Evolutionary conservation across 2,113 vertebrate genomes (phyloP), one percentile per base, ranked within the genome.

Genomic region (Apodemus sylvaticus): DNA sequence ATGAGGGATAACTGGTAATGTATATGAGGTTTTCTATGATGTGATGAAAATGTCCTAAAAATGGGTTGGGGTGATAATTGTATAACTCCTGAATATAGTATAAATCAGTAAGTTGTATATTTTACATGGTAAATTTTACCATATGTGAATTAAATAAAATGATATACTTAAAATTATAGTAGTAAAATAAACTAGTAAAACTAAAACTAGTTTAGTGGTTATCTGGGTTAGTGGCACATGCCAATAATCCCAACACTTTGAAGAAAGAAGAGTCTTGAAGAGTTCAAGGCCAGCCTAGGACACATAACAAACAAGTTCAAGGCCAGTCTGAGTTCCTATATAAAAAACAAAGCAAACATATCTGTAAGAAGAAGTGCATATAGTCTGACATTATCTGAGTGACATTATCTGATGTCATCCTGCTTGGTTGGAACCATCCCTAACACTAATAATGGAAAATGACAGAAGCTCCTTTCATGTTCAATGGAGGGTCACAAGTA

Each of bases 21-120:
- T 42, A 34, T 60, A 90, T 34, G 55, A 45, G 39, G 19, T 68
- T 93, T 66, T 81, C 88, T 93, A 86, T 3, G 39, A 60, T 24
- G n/a, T 39, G 7, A 94, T 81, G 39, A 95, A 97, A 96, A 92
- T 90, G 70, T 81, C 88, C 79, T 92, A 88, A 92, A 97, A 97
- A 90, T 64, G 87, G 78, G 79, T n/a, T 70, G 36, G 16, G 53
- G 60, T 95, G 31, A 94, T 58, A 7, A 26, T 6, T 93, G 22
- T 31, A 92, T 66, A 90, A 94, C 58, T 83, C 89, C 39, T 85
- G 48, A 92, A 87, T 78, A 90, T 66, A 94, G 51, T 48, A 92
- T 53, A 95, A 86, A 89, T 22, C 16, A 93, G 5, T 70, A n/a
- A 70, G 70, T 88, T 87, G 53, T 7, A 79, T 24, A 94, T 13